These are phyloP conservation scores for Osmoderma eremita DNA, from an alignment of 2,888 invertebrate genomes.

Conservation along the genomic window DNA sequence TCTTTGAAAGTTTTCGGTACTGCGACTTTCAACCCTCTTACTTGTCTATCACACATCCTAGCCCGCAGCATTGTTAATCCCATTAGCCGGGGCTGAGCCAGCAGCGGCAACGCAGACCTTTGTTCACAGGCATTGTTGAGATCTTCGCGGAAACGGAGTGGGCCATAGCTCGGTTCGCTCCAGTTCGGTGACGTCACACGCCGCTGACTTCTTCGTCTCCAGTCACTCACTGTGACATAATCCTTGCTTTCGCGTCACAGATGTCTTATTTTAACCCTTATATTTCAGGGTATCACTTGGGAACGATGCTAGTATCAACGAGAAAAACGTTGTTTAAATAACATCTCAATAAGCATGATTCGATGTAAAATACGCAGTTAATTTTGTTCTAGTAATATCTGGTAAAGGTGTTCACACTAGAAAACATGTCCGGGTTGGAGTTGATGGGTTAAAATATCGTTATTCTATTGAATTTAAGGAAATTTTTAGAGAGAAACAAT, in stretches of 20 bases:
- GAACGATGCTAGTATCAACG: too few relatives aligned
- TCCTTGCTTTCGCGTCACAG: conserved; percentile 7
- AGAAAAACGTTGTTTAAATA: too few relatives aligned
- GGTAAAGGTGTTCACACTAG: too few relatives aligned
- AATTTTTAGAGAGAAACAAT: too few relatives aligned
- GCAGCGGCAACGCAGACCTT: conserved; percentile 53
- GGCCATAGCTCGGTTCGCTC: conserved; percentile 35
- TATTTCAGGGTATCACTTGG: neutral
- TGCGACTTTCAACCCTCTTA: conserved; percentile 43
- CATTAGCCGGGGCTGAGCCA: conserved; percentile 58
- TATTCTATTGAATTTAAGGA: too few relatives aligned
- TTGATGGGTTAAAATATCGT: too few relatives aligned
- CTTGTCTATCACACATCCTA: conserved; percentile 59
- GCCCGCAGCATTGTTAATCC: conserved; percentile 61
- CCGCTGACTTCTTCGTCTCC: conserved; percentile 64
- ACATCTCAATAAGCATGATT: too few relatives aligned
- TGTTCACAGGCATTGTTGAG: conserved; percentile 59
- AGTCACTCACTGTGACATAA: conserved; percentile 30
- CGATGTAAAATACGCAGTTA: too few relatives aligned
- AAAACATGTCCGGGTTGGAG: too few relatives aligned
- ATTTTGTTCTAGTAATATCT: too few relatives aligned
- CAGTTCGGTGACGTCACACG: conserved; percentile 66
- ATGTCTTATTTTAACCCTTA: conserved; percentile 33
- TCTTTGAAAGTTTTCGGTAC: conserved; percentile 41
- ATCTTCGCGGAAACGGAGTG: conserved; percentile 58